Base-by-base conservation (phyloP, 2,797 vertebrate genomes). In the Kryptopterus vitreolus region DNA sequence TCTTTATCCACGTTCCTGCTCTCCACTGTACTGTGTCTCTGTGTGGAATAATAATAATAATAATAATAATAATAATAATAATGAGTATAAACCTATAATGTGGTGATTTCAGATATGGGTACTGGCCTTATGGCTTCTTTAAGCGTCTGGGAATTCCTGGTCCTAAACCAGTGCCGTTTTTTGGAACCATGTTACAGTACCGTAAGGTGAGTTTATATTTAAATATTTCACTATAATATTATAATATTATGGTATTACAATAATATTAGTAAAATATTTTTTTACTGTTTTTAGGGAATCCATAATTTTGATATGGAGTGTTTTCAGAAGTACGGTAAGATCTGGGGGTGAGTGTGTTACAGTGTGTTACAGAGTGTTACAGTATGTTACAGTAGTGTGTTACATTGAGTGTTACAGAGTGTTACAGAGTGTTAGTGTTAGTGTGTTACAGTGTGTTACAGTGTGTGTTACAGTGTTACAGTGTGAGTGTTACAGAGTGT, bases 281-380 rank as follows among this genome's bases (percentile, higher is more conserved):
- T n/a, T n/a, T n/a, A n/a, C n/a, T n/a, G n/a, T 33, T 38, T 73
- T 43, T 11, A 73, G 71, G 71, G 71, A 43, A 18, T 58, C 7
- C 71, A 73, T 38, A 0, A 26, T 5, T 73, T 73, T 43, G 71
- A 58, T 58, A 5, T 58, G 71, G 33, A 89, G 0, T 92, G 90
- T 82, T 86, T 80, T 71, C 85, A 87, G 59, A 93, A 93, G 85
- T 94, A 91, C 73, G 92, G 93, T 1, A 91, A 88, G 81, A 84
- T 79, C 10, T 94, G 93, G 93, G 93, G 93, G 93, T 94, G 83
- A 89, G 92, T 90, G 16, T 46, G 5, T 55, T 22, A 69, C n/a
- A n/a, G n/a, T n/a, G n/a, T n/a, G n/a, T n/a, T n/a, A n/a, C n/a
- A n/a, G n/a, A n/a, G n/a, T n/a, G n/a, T n/a, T n/a, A n/a, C n/a